These are phyloP conservation scores for Piprites chloris DNA, from an alignment of 2,113 vertebrate genomes.

Conservation along the genomic window DNA sequence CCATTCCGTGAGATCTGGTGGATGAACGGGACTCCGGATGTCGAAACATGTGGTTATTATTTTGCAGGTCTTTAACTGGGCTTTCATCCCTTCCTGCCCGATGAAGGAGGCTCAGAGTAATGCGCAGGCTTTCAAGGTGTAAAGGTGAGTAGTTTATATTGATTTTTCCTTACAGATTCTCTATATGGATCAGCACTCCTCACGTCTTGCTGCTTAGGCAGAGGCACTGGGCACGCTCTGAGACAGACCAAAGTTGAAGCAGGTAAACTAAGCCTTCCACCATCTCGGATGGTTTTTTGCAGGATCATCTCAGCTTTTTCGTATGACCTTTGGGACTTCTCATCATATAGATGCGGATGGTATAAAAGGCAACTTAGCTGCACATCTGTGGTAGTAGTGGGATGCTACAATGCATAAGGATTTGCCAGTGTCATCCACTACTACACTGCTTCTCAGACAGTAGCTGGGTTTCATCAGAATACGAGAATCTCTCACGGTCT, in stretches of 20 bases:
- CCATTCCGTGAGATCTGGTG: neutral
- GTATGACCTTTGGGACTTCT: neutral
- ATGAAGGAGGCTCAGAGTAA: neutral
- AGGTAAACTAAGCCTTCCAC: neutral
- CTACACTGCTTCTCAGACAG: neutral
- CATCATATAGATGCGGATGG: neutral
- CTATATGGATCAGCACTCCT: neutral
- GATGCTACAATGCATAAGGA: neutral
- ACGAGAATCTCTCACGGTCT: neutral
- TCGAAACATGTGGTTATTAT: neutral
- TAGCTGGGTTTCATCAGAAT: neutral
- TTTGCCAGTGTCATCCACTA: neutral
- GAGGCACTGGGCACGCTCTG: neutral
- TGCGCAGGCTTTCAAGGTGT: fast-evolving
- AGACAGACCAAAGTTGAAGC: neutral
- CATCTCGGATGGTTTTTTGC: neutral
- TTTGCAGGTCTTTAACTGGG: neutral
- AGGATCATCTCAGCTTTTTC: neutral
- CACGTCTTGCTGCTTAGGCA: neutral
- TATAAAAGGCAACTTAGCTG: neutral
- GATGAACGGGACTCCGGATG: neutral
- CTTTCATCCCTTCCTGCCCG: neutral
- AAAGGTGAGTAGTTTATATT: neutral
- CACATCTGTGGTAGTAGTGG: neutral
- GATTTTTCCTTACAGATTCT: neutral